Conservation (phyloP, 2,888 invertebrate species). For the Meloe dianella region DNA sequence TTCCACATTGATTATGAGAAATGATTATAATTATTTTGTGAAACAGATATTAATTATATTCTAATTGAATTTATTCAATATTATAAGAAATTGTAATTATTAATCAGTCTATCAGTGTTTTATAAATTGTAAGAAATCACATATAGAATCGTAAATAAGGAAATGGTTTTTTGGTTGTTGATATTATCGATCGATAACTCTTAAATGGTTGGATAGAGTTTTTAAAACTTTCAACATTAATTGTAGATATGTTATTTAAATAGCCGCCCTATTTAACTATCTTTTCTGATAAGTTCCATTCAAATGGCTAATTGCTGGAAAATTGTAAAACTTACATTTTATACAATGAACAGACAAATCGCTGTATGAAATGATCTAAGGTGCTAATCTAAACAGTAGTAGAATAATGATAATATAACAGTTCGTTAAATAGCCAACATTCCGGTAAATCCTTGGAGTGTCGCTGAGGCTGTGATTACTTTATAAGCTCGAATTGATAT, state of each 20-base stretch:
- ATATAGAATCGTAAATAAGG: background rate
- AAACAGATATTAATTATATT: no score
- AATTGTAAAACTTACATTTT: conserved; percentile 14
- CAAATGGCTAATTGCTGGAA: conserved; percentile 18
- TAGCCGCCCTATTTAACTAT: conserved; percentile 11
- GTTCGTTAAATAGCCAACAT: conserved; percentile 42
- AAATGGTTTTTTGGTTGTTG: background rate
- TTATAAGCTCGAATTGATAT: conserved; percentile 46
- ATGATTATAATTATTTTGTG: background rate
- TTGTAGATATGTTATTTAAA: background rate
- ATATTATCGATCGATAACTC: conserved; percentile 19
- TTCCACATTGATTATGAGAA: background rate
- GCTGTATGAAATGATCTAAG: conserved; percentile 33
- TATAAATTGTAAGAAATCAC: background rate
- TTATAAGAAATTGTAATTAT: background rate
- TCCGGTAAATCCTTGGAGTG: conserved; percentile 48
- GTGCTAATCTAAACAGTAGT: conserved; percentile 40
- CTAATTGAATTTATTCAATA: no score
- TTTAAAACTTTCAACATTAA: conserved; percentile 18
- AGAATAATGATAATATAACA: conserved; percentile 37
- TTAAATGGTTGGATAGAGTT: conserved; percentile 12
- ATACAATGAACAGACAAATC: background rate
- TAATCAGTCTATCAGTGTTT: background rate
- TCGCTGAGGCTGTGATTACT: conserved; percentile 48
- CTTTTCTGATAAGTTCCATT: conserved; percentile 20